Conservation (phyloP, 2,888 invertebrate species). For the Diaprepes abbreviatus region DNA sequence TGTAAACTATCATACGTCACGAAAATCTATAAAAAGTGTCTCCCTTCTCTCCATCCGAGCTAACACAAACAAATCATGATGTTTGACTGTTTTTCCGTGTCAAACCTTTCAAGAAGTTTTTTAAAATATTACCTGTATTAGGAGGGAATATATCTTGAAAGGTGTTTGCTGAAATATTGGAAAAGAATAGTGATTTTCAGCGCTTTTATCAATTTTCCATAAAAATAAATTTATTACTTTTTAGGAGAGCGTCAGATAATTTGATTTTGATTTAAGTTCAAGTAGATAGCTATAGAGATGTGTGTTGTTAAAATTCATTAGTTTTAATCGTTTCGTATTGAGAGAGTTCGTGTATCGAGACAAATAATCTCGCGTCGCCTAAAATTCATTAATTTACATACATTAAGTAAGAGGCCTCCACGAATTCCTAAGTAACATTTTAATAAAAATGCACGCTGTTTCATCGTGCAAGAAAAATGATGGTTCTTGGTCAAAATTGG, state of each 20-base stretch:
- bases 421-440: no score
- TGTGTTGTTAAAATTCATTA: no score
- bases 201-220: background rate
- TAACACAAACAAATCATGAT: constrained; percentile 38
- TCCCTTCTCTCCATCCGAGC: constrained; percentile 21
- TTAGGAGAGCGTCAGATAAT: background rate
- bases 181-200: background rate
- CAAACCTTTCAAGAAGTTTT: constrained; percentile 26
- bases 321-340: no score
- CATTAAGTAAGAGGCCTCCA: no score
- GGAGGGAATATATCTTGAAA: constrained; percentile 25
- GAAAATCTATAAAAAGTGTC: constrained; percentile 30
- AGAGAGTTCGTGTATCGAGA: no score
- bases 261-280: no score
- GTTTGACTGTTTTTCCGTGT: constrained; percentile 38
- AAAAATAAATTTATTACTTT: background rate
- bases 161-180: constrained; percentile 3
- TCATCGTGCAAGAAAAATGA: no score
- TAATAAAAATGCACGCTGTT: no score
- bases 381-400: no score
- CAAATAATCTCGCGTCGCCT: no score
- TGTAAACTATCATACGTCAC: constrained; percentile 30
- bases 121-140: constrained; percentile 36
- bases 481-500: no score
- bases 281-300: no score